Percentiles rank a stretch among this genome's conserved stretches.
Evolutionary conservation across 1,140 invertebrate genomes (phyloP).

Genomic region (Trichoplusia ni): DNA sequence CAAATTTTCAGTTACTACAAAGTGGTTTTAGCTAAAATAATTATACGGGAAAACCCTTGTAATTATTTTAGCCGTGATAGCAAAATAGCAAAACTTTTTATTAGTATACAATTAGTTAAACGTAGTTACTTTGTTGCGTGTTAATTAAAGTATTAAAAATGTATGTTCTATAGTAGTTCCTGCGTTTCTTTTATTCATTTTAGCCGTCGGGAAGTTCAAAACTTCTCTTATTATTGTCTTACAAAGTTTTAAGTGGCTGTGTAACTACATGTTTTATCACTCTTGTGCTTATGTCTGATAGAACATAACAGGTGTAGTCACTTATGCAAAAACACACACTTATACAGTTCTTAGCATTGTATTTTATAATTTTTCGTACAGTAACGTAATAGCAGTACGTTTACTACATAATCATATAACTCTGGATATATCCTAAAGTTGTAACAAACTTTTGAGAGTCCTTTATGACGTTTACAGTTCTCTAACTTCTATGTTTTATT

Average conservation of each 20-base stretch:
- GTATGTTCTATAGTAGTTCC: neutral
- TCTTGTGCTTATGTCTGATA: too few species aligned
- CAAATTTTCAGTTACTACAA: constrained; percentile 5
- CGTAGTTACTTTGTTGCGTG: neutral
- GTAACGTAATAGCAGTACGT: too few species aligned
- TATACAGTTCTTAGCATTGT: too few species aligned
- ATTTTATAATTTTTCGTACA: too few species aligned
- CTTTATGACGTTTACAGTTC: too few species aligned
- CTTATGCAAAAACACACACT: too few species aligned
- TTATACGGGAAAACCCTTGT: constrained; percentile 8
- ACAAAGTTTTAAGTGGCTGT: constrained; percentile 10
- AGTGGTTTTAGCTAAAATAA: constrained; percentile 11
- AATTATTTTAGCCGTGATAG: too few species aligned
- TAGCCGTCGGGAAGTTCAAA: neutral
- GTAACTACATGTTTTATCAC: neutral
- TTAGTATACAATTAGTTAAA: neutral
- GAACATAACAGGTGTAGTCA: too few species aligned
- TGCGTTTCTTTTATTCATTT: neutral
- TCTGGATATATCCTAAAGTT: too few species aligned
- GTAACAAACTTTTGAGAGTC: too few species aligned
- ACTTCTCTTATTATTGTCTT: neutral
- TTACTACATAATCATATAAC: too few species aligned
- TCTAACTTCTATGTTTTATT: too few species aligned
- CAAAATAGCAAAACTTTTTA: constrained; percentile 7
- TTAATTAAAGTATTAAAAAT: neutral